Evolutionary conservation across 2,797 vertebrate species (phyloP), one percentile per base, ranked within the genome.

Genomic region (Triplophysa bombifrons): DNA sequence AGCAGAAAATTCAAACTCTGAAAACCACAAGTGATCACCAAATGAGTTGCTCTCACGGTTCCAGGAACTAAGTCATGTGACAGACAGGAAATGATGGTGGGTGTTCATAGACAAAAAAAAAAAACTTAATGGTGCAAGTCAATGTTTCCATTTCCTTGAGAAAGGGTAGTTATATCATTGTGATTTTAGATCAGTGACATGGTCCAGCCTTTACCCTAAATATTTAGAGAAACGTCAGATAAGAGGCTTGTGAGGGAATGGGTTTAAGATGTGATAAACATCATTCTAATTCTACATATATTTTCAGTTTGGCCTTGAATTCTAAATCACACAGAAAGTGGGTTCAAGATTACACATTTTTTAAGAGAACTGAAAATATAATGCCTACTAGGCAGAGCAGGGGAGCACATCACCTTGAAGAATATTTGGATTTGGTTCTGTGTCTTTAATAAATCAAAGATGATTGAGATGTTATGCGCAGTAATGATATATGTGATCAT

Each of bases 21-120:
- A 66, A 60, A 88, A 87, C 85, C 88, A 50, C 90, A 91, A 86
- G 76, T 80, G 88, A 88, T 88, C 83, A 84, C 77, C 83, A 85
- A 69, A 85, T 84, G 87, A 89, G 80, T 81, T 84, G 80, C 81
- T 84, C 58, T 65, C n/a, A 80, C 68, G 66, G 75, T 67, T 85
- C 81, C 88, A 88, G 89, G 86, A 89, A 82, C 78, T 72, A 6
- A 44, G 61, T 70, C 83, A 87, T 64, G 75, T 87, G 88, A 89
- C 86, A 83, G 75, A 74, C 89, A 92, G 90, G 87, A 87, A 86
- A 58, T 75, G 75, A 90, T 89, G 84, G 85, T 72, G 22, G 25
- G 41, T 74, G 86, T 63, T 16, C 14, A 81, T 65, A 73, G n/a
- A 10, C n/a, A 16, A 58, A 66, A 72, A 16, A 58, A 66, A 72